Evolutionary conservation across 2,113 vertebrate genomes (phyloP).

Genomic region (Cinclus mexicanus): DNA sequence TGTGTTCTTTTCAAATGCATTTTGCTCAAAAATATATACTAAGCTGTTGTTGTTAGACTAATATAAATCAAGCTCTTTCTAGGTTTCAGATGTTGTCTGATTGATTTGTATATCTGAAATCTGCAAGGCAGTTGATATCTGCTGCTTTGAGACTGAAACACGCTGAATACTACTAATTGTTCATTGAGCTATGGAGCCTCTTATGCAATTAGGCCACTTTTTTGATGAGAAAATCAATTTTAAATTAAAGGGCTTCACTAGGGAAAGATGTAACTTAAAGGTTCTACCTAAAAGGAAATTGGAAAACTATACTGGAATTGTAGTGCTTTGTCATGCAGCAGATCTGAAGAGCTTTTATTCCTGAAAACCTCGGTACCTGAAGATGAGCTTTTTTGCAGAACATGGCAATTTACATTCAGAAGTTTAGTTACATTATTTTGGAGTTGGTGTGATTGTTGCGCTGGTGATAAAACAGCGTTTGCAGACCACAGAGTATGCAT

Average conservation of each 20-base stretch:
- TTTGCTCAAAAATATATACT: slow-evolving; percentile 2
- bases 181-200: background rate
- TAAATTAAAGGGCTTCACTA: slow-evolving; percentile 43
- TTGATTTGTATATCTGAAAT: slow-evolving; percentile 19
- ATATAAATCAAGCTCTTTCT: background rate
- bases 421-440: background rate
- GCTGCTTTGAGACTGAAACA: slow-evolving; percentile 8
- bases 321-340: background rate
- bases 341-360: slow-evolving; percentile 5
- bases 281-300: background rate
- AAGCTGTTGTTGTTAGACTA: background rate
- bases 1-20: background rate
- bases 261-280: background rate
- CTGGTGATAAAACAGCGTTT: background rate
- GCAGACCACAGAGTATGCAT: background rate
- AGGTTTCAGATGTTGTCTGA: background rate
- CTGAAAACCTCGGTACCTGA: background rate
- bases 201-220: slow-evolving; percentile 37
- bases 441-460: background rate
- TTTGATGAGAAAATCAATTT: slow-evolving; percentile 56
- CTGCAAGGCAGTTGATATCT: slow-evolving; percentile 2
- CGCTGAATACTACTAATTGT: background rate
- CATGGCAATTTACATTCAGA: background rate
- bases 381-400: background rate
- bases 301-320: background rate